Percentiles rank a stretch among this genome's conserved stretches.
phyloP scores from a whole-genome alignment of 30 jellyfish, hydroid and myxozoan species.

The Aurelia sp. region DNA sequence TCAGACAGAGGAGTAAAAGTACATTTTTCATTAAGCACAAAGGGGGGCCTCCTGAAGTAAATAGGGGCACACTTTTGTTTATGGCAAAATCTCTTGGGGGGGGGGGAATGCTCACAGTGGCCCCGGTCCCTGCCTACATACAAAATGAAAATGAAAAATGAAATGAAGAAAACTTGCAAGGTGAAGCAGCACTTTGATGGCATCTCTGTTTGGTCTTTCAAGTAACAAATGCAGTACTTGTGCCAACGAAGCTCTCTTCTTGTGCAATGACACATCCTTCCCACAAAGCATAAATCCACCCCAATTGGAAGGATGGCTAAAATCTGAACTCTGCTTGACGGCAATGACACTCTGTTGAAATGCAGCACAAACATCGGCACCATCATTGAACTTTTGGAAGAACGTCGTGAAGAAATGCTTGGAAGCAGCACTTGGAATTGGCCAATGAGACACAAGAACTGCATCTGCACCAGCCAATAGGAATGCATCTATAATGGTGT shows the following conservation, averaged over 20 bases:
- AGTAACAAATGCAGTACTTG: conserved; percentile 79
- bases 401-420: conserved; percentile 67
- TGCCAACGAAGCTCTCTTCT: conserved; percentile 80
- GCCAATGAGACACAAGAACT: conserved; percentile 89
- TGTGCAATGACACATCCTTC: conserved; percentile 57
- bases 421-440: conserved; percentile 70
- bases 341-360: conserved; percentile 66
- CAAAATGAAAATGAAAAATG: too few relatives aligned
- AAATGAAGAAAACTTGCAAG: conserved; percentile 67
- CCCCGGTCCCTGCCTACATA: too few relatives aligned
- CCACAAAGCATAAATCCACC: conserved; percentile 93
- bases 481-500: conserved; percentile 72
- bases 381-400: conserved; percentile 65
- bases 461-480: conserved; percentile 92
- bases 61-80: too few relatives aligned
- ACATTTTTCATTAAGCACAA: too few relatives aligned
- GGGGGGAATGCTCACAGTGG: too few relatives aligned
- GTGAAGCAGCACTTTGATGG: conserved; percentile 93
- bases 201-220: conserved; percentile 95
- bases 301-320: conserved; percentile 91
- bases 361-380: conserved; percentile 69
- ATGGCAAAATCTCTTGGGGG: too few relatives aligned
- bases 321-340: conserved; percentile 63
- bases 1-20: too few relatives aligned
- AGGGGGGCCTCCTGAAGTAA: too few relatives aligned